Conservation (phyloP, 2,888 invertebrate species). For the Euplagia quadripunctaria region DNA sequence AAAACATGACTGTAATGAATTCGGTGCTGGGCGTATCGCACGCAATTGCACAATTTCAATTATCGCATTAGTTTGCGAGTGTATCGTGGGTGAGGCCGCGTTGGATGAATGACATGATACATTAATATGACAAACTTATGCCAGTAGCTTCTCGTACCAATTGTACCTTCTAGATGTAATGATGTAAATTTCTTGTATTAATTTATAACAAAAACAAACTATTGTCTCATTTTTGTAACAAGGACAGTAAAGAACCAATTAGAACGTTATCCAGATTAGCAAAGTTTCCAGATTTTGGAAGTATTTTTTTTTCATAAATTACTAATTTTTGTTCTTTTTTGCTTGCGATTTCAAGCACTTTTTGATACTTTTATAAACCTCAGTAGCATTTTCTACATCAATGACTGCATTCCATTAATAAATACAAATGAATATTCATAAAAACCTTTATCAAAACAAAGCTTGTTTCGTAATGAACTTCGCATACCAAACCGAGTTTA, state of each 20-base stretch:
- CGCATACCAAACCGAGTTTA: constrained; percentile 61
- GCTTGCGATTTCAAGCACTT: not conserved
- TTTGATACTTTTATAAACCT: not conserved
- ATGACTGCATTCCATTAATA: constrained; percentile 13
- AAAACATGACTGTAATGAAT: constrained; percentile 83
- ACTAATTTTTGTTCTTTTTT: not conserved
- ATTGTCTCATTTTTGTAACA: not conserved
- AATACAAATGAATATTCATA: constrained; percentile 49
- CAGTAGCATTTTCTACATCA: not conserved
- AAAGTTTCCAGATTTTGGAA: not conserved
- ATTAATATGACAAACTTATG: constrained; percentile 56
- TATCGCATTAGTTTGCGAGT: constrained; percentile 84
- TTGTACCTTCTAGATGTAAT: constrained; percentile 34
- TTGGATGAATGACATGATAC: constrained; percentile 63
- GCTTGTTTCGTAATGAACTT: constrained; percentile 62
- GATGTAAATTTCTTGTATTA: not conserved
- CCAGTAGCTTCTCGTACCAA: constrained; percentile 57
- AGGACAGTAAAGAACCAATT: not conserved
- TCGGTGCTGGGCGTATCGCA: constrained; percentile 82
- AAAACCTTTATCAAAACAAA: constrained; percentile 51
- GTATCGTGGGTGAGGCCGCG: constrained; percentile 65
- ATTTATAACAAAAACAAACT: not conserved
- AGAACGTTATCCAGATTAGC: not conserved
- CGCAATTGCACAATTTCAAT: constrained; percentile 88
- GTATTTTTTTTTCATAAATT: not conserved